Evolutionary conservation across 1,140 invertebrate genomes (phyloP), one percentile per base, ranked within the genome.

Genomic region (Drosophila ficusphila): DNA sequence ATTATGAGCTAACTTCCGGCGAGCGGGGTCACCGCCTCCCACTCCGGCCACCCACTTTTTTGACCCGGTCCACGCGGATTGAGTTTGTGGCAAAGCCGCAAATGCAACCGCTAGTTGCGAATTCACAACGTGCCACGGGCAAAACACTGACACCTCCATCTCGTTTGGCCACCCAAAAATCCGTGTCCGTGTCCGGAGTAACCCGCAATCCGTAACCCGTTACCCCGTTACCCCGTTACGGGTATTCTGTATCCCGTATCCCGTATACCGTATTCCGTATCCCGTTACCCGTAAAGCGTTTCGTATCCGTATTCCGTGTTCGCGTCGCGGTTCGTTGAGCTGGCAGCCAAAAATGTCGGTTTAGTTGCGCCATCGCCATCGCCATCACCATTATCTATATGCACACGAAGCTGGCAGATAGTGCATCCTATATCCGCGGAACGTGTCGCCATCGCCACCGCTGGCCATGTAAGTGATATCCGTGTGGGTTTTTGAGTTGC

Each of bases 381-480:
- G n/a, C n/a, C n/a, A n/a, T n/a, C n/a, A 18, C 47, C 56, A 74
- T 88, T 81, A 88, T 88, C 82, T 75, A 44, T 72, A 58, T 54
- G 23, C 49, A 57, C 38, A 51, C 51, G 36, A 29, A 11, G 36
- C 38, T 39, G 16, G 60, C 36, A 61, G 54, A 58, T 44, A n/a
- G n/a, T 42, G 58, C 38, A 44, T 61, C 54, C 39, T 33, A 11
- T 51, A 52, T 31, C 29, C 58, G 47, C 72, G 57, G 47, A 64
- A 62, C 77, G 61, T 76, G 78, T 67, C 62, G 48, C 51, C 41
- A 56, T 27, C 64, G 44, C 29, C 49, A 61, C 23, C 46, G 42
- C 48, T 65, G 72, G 53, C 60, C 54, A 67, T 88, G 82, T 88
- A 88, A 88, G 82, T 88, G 82, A 88, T 88, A 88, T 88, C 52